Base-by-base conservation (phyloP, 2,113 vertebrate species). In the Aspidoscelis tigris region DNA sequence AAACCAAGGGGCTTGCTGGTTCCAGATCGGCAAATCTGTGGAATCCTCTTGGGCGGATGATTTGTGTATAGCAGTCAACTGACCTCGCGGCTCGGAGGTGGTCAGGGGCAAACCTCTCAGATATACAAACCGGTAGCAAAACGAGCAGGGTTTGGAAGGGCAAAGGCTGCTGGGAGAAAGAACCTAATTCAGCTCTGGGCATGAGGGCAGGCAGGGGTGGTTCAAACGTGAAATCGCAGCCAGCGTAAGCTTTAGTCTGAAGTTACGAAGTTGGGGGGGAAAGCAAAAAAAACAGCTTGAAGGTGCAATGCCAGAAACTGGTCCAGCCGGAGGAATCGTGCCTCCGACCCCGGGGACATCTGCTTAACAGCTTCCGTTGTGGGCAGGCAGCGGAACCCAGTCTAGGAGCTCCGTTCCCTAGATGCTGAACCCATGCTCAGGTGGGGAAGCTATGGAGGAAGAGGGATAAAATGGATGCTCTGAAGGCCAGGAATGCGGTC, bases 191-290 rank as follows among this genome's bases (percentile, higher is more conserved):
- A 12, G 9, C 55, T 1, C 5, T 58, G 14, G 14, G 58, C 14
- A 61, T 2, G 58, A 4, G 18, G 58, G 58, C 18, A 9, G 58
- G 33, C 33, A 33, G 14, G 12, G 58, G 18, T 61, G 4, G 58
- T 18, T 1, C 50, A 72, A 14, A 24, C 20, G 14, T n/a, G 16
- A 4, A 3, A 41, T 90, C 92, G 86, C 78, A 73, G 53, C 53
- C 21, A 55, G 2, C 14, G 4, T 2, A 55, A 68, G 26, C 3
- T 55, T 39, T 3, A 6, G 8, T 70, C 14, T 55, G 69, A 21
- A 47, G 24, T 78, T 41, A 9, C 4, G 22, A 10, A 65, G 41
- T 44, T 76, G 74, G n/a, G 14, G 47, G 71, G 44, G 44, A 39
- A 39, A 16, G 18, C 41, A 88, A 92, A 55, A 55, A 2, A 58